Conservation (phyloP, 2,113 vertebrate species). For the Hiodon alosoides region DNA sequence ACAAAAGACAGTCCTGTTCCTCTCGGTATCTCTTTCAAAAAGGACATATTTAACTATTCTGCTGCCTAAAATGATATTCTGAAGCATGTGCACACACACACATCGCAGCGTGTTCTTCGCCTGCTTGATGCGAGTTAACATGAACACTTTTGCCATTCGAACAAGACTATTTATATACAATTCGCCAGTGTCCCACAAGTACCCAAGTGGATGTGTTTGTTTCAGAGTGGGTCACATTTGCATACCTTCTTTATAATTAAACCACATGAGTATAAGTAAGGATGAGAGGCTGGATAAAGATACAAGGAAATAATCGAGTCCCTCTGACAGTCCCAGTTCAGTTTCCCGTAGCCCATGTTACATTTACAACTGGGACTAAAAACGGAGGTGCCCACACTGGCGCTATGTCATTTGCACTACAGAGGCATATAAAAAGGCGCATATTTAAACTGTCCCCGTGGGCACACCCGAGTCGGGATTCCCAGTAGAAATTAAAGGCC, state of each 20-base stretch:
- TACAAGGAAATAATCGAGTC: slow-evolving; percentile 27
- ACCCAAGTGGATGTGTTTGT: slow-evolving; percentile 17
- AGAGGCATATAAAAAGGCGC: slow-evolving; percentile 13
- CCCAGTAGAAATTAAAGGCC: slow-evolving; percentile 45
- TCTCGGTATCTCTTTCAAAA: neutral
- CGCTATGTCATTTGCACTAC: slow-evolving; percentile 29
- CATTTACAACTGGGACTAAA: slow-evolving; percentile 30
- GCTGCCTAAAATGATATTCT: neutral
- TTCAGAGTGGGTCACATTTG: slow-evolving; percentile 31
- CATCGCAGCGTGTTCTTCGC: neutral
- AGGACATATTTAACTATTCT: neutral
- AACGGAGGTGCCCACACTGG: neutral
- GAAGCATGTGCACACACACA: neutral
- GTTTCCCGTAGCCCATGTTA: slow-evolving; percentile 20
- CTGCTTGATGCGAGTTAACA: neutral
- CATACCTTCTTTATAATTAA: slow-evolving; percentile 42
- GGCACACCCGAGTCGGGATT: slow-evolving; percentile 19
- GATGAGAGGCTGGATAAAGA: slow-evolving; percentile 27
- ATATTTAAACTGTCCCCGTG: slow-evolving; percentile 21
- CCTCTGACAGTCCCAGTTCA: slow-evolving; percentile 8
- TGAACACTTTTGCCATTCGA: neutral
- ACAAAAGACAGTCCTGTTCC: neutral
- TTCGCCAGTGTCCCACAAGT: slow-evolving; percentile 11
- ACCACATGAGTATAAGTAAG: slow-evolving; percentile 36
- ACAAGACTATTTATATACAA: slow-evolving; percentile 1